Conservation (phyloP, 2,888 invertebrate genomes). For the Eupsilia transversa region DNA sequence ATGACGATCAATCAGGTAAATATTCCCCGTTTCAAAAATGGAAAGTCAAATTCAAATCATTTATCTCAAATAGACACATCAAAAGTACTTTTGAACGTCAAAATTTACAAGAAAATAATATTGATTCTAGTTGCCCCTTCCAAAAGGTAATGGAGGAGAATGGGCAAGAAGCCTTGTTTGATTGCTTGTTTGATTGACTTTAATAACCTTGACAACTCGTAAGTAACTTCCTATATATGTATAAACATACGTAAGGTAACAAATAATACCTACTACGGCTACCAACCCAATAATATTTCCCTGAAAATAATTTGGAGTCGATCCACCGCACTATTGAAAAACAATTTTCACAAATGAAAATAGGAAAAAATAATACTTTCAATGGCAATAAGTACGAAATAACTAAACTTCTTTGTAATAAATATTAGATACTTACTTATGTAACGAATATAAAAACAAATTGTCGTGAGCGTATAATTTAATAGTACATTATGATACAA, state of each 20-base stretch:
- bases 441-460: not conserved
- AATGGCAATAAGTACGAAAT: slow-evolving; percentile 5
- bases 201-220: not conserved
- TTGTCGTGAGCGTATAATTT: slow-evolving; percentile 2
- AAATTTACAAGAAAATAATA: not conserved
- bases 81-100: no score
- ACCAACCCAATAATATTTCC: not conserved
- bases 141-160: not conserved
- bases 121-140: not conserved
- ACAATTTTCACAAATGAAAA: not conserved
- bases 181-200: not conserved
- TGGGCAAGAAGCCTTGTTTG: not conserved
- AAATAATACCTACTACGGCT: slow-evolving; percentile 9
- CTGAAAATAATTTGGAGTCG: not conserved
- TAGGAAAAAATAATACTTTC: not conserved
- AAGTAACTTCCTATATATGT: not conserved
- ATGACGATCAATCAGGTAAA: not conserved
- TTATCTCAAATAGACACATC: no score
- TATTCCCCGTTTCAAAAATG: not conserved
- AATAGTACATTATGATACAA: no score
- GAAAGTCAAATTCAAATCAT: not conserved
- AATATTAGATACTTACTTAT: not conserved
- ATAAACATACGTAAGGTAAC: not conserved
- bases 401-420: not conserved
- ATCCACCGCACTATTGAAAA: not conserved